Evolutionary conservation across 1,140 invertebrate species (phyloP), one percentile per base, ranked within the genome.

Genomic region (Bombus sibiricus): DNA sequence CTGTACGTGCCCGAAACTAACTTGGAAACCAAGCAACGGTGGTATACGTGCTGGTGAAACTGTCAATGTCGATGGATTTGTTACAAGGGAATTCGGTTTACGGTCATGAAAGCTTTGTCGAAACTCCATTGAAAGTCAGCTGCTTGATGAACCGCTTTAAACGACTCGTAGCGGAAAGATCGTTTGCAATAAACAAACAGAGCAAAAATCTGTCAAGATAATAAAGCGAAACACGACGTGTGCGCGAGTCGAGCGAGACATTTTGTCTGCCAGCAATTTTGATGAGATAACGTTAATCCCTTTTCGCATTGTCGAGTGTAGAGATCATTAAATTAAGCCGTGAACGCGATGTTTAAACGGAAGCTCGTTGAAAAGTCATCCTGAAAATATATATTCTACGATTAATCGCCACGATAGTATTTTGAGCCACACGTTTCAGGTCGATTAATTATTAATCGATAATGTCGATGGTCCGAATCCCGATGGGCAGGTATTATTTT

Each of bases 61-160:
- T 79, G 86, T 90, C 88, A 75, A 89, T 89, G 88, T 68, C 88
- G 89, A 90, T 90, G 86, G 89, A 90, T 90, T 87, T 77, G 89
- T 87, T 89, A 90, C 88, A 84, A 86, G 87, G 62, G 81, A 89
- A 89, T 80, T 89, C 88, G 87, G 87, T 89, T 89, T 89, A 79
- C 85, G 81, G 71, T 53, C 47, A 53, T 53, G 47, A 53, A 77
- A 68, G 80, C 79, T 89, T 89, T 73, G 80, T 86, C 80, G 83
- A 83, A 89, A 88, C 87, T 89, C 64, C 47, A 22, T 53, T 39
- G 57, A 28, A 66, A 74, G 39, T 81, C 69, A 43, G 32, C 5
- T 59, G 47, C 47, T 22, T 53, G 47, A 53, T 53, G 47, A 53
- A 53, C 47, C 47, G 47, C 47, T 53, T 53, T 22, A 53, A 53